These are phyloP conservation scores for Menidia menidia DNA, from an alignment of 2,797 vertebrate species.

Conservation along the genomic window DNA sequence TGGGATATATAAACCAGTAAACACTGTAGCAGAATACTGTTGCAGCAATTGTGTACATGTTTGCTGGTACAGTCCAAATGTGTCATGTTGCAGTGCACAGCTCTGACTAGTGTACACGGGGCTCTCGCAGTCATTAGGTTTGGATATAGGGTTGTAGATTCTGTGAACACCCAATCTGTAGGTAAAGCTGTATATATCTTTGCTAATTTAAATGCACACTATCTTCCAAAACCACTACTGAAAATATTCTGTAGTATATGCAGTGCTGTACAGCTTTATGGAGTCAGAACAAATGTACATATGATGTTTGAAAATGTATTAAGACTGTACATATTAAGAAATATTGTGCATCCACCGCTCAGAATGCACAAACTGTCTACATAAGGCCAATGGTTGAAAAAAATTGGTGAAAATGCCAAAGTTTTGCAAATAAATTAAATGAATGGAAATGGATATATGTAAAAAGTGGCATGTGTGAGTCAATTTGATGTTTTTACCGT, in stretches of 20 bases:
- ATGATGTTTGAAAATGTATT: slow-evolving; percentile 61
- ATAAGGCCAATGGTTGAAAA: slow-evolving; percentile 57
- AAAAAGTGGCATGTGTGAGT: background rate
- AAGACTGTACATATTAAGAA: slow-evolving; percentile 66
- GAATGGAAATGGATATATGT: slow-evolving; percentile 11
- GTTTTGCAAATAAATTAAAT: slow-evolving; percentile 81
- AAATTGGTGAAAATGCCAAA: slow-evolving; percentile 76
- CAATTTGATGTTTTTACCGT: background rate
- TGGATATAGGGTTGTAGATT: slow-evolving; percentile 43
- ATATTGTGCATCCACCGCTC: slow-evolving; percentile 61
- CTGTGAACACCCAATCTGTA: slow-evolving; percentile 18
- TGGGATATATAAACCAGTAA: slow-evolving; percentile 37
- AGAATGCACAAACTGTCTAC: slow-evolving; percentile 71
- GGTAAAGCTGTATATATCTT: slow-evolving; percentile 68
- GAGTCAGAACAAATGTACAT: slow-evolving; percentile 59
- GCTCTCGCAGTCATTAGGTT: slow-evolving; percentile 33
- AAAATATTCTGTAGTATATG: slow-evolving; percentile 33
- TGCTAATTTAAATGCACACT: slow-evolving; percentile 47
- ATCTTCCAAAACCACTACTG: slow-evolving; percentile 24
- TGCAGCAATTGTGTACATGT: slow-evolving; percentile 41
- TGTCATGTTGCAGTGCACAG: slow-evolving; percentile 40
- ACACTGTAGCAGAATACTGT: slow-evolving; percentile 28
- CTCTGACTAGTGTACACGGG: slow-evolving; percentile 15
- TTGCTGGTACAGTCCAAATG: slow-evolving; percentile 20
- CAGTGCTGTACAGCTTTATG: slow-evolving; percentile 29